These are phyloP conservation scores for Athrips mouffetella DNA, from an alignment of 2,888 invertebrate species.

Conservation along the genomic window DNA sequence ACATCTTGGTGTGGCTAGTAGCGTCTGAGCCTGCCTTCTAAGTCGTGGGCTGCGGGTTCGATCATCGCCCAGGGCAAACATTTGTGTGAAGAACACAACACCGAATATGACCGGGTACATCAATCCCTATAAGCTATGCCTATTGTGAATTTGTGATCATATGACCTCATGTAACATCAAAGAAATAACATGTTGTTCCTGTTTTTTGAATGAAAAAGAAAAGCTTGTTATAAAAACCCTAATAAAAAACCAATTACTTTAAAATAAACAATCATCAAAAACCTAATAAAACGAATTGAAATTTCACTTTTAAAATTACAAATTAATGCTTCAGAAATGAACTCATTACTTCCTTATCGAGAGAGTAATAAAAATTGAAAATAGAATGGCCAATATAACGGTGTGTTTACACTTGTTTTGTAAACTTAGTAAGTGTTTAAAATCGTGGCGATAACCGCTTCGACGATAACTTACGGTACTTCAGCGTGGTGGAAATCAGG, in stretches of 20 bases:
- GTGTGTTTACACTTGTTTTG: conserved; percentile 34
- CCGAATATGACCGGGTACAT: no score
- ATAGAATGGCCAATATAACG: conserved; percentile 26
- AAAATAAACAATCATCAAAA: conserved; percentile 3
- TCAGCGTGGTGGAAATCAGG: not conserved
- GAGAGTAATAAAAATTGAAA: conserved; percentile 4
- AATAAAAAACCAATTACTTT: not conserved
- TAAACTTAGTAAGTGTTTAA: conserved; percentile 29
- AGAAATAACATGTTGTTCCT: no score
- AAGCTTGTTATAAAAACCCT: not conserved
- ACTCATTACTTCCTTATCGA: conserved; percentile 12
- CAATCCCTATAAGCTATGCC: no score
- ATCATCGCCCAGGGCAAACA: no score
- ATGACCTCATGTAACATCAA: no score
- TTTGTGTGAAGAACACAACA: no score
- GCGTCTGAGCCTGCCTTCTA: no score
- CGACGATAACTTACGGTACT: conserved; percentile 28
- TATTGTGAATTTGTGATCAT: no score
- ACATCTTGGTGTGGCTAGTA: no score
- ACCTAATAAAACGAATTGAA: not conserved
- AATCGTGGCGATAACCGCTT: conserved; percentile 29
- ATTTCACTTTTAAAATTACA: not conserved
- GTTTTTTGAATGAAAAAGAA: no score
- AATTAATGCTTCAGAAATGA: not conserved
- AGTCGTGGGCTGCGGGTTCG: no score